Percentiles rank a stretch among this genome's conserved stretches.
phyloP scores from a whole-genome alignment of 2,113 vertebrate genomes.

The Microcebus murinus region DNA sequence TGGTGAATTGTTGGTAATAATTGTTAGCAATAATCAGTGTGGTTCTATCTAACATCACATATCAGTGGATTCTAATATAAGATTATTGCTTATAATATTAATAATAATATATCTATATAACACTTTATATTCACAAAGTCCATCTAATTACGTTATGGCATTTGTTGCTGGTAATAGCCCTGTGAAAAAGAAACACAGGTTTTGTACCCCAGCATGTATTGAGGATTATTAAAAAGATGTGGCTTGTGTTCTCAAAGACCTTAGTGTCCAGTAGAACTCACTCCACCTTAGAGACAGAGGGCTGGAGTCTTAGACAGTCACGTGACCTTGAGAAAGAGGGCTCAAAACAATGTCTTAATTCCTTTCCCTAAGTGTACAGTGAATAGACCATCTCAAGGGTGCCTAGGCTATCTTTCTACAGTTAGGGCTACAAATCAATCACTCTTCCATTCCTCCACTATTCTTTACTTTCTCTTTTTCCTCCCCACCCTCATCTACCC shows the following conservation, averaged over 20 bases:
- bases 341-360: background rate
- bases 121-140: background rate
- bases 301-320: background rate
- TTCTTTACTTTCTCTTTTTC: background rate
- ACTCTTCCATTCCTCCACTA: background rate
- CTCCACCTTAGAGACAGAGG: background rate
- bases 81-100: background rate
- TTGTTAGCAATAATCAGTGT: slow-evolving; percentile 13
- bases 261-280: background rate
- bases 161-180: background rate
- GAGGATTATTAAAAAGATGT: background rate
- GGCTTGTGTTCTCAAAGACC: background rate
- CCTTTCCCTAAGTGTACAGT: background rate
- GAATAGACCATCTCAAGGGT: background rate
- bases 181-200: background rate
- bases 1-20: background rate
- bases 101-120: background rate
- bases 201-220: background rate
- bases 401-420: background rate
- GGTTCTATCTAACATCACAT: background rate
- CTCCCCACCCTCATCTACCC: background rate
- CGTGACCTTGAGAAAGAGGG: background rate
- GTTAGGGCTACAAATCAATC: background rate
- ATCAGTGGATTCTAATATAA: background rate
- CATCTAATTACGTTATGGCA: background rate